These are phyloP conservation scores for Rhagoletis zephyria DNA, from an alignment of 1,140 invertebrate species.

Conservation along the genomic window DNA sequence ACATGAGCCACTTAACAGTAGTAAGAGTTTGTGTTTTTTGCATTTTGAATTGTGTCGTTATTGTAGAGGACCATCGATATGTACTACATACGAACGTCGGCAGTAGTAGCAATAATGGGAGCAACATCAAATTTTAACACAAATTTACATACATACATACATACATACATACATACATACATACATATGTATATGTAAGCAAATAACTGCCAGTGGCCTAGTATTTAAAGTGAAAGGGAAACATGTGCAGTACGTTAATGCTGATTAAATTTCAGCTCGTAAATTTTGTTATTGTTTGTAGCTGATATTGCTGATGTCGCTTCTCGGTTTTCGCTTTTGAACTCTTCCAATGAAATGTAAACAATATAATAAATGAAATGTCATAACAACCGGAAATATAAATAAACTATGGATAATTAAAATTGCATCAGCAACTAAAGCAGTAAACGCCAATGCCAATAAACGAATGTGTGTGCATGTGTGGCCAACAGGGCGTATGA, in stretches of 20 bases:
- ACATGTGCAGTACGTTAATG: neutral
- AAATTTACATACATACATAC: neutral
- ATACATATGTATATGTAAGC: neutral
- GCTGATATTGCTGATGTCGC: neutral
- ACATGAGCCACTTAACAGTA: no score
- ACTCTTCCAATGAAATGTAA: slow-evolving; percentile 30
- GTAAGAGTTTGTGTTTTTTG: no score
- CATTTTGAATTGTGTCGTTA: no score
- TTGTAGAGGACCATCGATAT: no score
- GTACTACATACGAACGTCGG: no score
- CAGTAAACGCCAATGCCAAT: neutral
- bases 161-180: neutral
- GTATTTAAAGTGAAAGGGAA: neutral
- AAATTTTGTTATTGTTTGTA: neutral
- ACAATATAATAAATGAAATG: slow-evolving; percentile 51
- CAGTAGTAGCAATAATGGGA: no score
- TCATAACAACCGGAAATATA: slow-evolving; percentile 49
- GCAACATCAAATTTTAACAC: no score
- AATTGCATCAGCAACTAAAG: slow-evolving; percentile 45
- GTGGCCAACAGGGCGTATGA: slow-evolving; percentile 28
- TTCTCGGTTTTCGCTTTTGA: neutral
- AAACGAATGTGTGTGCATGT: neutral
- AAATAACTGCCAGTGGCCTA: neutral
- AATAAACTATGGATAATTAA: slow-evolving; percentile 53
- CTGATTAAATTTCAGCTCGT: neutral